Base-by-base conservation (phyloP, 2,888 invertebrate species). In the Notodonta dromedarius region DNA sequence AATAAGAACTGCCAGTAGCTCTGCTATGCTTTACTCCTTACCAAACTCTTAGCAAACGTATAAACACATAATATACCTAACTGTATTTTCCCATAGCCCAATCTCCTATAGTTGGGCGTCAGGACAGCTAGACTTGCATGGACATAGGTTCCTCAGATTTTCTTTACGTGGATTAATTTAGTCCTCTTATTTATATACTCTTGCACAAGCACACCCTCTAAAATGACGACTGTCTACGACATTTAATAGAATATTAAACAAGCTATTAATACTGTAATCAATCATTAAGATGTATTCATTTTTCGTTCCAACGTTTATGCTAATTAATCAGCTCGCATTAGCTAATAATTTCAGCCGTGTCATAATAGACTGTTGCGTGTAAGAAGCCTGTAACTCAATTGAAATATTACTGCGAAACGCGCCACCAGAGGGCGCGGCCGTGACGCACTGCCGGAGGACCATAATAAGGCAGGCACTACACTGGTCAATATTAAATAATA, bases 281-380 rank as follows among this genome's bases (percentile, higher is more conserved):
- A n/a, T 46, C 46, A n/a, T 46, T n/a, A 46, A 7, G 46, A 46
- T 46, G n/a, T n/a, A 46, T 46, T n/a, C 13, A 46, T 4, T 13
- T 4, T n/a, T 46, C n/a, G n/a, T 5, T 46, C 5, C n/a, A 46
- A 46, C 5, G n/a, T 0, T 42, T 46, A 46, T 16, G 52, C 13
- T 11, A 35, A 54, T 54, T 54, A 54, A 54, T 54, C 35, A 39
- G 11, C 42, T 56, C 32, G 24, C 42, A 56, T 40, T 35, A 44
- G 35, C 35, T 44, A 56, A 24, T 56, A 63, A 67, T 65, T 62
- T 71, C 65, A 69, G 67, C 62, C 64, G 59, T 64, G 74, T 60
- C 57, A 65, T 68, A 73, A 74, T 73, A 58, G 69, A 68, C 57
- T 60, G 64, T 71, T 63, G 76, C 76, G 74, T 76, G 76, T 64